These are phyloP conservation scores for Mionectes macconnelli DNA, from an alignment of 2,113 vertebrate genomes.

Conservation along the genomic window DNA sequence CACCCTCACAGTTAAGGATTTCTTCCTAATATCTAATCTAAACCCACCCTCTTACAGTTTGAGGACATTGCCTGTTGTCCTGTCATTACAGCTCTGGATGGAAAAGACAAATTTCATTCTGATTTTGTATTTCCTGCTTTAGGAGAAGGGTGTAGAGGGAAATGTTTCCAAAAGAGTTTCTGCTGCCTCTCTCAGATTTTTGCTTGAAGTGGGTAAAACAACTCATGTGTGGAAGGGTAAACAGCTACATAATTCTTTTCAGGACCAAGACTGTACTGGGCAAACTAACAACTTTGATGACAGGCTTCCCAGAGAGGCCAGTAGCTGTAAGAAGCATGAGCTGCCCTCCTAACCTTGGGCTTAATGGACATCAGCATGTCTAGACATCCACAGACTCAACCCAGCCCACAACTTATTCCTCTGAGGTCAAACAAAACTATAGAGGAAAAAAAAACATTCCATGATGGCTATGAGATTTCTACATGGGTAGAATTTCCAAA, in stretches of 20 bases:
- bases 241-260: not conserved
- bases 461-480: not conserved
- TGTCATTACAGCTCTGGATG: not conserved
- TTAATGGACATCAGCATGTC: not conserved
- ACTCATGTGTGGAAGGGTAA: not conserved
- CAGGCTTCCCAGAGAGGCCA: not conserved
- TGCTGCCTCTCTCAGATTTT: not conserved
- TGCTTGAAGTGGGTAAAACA: not conserved
- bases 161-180: not conserved
- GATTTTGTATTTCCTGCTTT: not conserved
- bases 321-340: not conserved
- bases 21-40: not conserved
- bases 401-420: not conserved
- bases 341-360: not conserved
- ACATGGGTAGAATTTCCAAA: not conserved
- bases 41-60: not conserved
- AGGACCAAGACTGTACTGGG: not conserved
- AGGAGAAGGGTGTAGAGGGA: not conserved
- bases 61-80: too few relatives aligned
- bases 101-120: not conserved
- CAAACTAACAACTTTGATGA: not conserved
- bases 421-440: accelerated
- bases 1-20: not conserved
- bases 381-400: not conserved
- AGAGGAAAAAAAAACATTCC: not conserved